A percentile compares a stretch with the other conserved stretches of the same genome.
phyloP scores from a whole-genome alignment of 2,888 invertebrate species.

The Eurois occulta region DNA sequence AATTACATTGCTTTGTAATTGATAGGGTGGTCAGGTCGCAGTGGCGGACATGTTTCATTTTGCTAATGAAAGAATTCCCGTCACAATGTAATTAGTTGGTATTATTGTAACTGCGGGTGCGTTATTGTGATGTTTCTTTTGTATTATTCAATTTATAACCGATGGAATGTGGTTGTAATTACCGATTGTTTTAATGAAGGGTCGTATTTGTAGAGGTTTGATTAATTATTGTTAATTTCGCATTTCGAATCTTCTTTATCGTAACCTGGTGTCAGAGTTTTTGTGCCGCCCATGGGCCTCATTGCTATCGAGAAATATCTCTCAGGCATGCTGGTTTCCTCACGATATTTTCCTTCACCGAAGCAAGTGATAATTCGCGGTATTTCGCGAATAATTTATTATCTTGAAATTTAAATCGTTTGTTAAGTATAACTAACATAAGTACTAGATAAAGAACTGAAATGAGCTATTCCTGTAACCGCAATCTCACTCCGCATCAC shows the following conservation, averaged over 20 bases:
- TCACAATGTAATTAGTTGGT: slow-evolving; percentile 64
- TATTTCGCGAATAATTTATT: slow-evolving; percentile 1
- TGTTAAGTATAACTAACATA: neutral
- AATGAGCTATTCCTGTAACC: neutral
- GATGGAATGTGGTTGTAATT: slow-evolving; percentile 56
- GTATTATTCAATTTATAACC: slow-evolving; percentile 58
- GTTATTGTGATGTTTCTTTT: slow-evolving; percentile 52
- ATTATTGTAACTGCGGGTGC: slow-evolving; percentile 62
- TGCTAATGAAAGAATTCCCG: slow-evolving; percentile 69
- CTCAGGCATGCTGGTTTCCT: too few species aligned
- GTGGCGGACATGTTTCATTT: slow-evolving; percentile 68
- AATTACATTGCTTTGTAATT: slow-evolving; percentile 70
- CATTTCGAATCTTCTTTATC: too few species aligned
- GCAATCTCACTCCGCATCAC: neutral
- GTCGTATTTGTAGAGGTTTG: slow-evolving; percentile 19
- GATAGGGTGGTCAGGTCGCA: slow-evolving; percentile 66
- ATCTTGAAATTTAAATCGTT: neutral
- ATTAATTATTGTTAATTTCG: slow-evolving; percentile 24
- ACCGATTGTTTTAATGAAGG: slow-evolving; percentile 48
- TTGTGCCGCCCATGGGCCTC: too few species aligned
- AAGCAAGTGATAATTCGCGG: too few species aligned
- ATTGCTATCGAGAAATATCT: too few species aligned
- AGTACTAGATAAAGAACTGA: neutral
- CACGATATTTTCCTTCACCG: too few species aligned
- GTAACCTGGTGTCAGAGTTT: too few species aligned